phyloP scores from a whole-genome alignment of 2,888 invertebrate species.

The Mythimna vitellina region DNA sequence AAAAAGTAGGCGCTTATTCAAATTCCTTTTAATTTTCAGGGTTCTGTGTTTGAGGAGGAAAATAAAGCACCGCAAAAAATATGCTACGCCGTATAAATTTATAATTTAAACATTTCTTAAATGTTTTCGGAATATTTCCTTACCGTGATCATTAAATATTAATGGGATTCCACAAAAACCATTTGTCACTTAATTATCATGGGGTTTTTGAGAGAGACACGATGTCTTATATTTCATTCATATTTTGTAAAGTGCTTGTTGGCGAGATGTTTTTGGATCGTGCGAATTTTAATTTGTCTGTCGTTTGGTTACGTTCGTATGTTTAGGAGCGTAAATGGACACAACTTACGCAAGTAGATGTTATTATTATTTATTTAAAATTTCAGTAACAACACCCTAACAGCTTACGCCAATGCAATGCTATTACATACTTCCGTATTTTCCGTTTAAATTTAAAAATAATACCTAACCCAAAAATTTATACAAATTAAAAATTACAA shows the following conservation, averaged over 20 bases:
- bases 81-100: conserved; percentile 35
- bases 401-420: too few relatives aligned
- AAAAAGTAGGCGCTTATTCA: conserved; percentile 54
- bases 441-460: too few relatives aligned
- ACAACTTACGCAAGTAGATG: conserved; percentile 19
- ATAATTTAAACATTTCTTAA: conserved; percentile 52
- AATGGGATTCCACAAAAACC: conserved; percentile 27
- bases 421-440: too few relatives aligned
- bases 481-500: too few relatives aligned
- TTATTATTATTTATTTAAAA: not conserved
- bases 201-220: conserved; percentile 7
- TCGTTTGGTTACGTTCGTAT: not conserved
- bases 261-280: not conserved
- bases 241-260: conserved; percentile 26
- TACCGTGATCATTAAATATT: conserved; percentile 42
- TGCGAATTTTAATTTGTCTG: not conserved
- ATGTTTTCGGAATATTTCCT: conserved; percentile 33
- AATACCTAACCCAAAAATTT: too few relatives aligned
- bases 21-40: conserved; percentile 55
- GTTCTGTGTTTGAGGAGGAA: conserved; percentile 31
- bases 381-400: too few relatives aligned
- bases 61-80: conserved; percentile 40
- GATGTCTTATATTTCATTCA: conserved; percentile 6
- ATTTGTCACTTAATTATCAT: conserved; percentile 27
- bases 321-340: not conserved